Base-by-base conservation (phyloP, 2,888 invertebrate species). In the Pimpla rufipes region DNA sequence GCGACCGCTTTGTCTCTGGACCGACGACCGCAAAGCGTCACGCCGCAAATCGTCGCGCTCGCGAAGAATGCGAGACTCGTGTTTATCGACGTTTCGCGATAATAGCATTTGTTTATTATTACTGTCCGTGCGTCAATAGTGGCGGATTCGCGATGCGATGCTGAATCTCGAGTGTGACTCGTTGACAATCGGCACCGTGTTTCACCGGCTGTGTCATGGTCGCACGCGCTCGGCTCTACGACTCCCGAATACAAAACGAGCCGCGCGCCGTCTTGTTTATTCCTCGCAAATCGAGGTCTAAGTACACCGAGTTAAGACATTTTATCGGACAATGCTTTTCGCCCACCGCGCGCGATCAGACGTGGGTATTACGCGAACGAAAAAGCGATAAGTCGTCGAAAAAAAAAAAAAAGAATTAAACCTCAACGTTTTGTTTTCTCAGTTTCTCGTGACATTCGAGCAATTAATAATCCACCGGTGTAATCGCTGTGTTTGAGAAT, bases 201-300 rank as follows among this genome's bases (percentile, higher is more conserved):
- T 84, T 80, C 77, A 84, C 42, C 66, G 83, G 75, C 66, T 83
- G 85, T 89, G 89, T 88, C 89, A 88, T 79, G 88, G 88, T 82
- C 87, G 77, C 81, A 85, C 85, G 84, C 81, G 82, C 68, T 77
- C 74, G 73, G 82, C 79, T 59, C 18, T 76, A 74, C 85, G 81
- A 59, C 79, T 21, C 42, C 75, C 70, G 88, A 88, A 89, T 89
- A 88, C 85, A 86, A n/a, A 88, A 89, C 85, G 82, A 87, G 57
- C 68, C 80, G 18, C 62, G 76, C 81, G 57, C 52, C 10, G 52
- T 42, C 57, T 42, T 57, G 29, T 35, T 50, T 21, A 37, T 59
- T 59, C 59, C 16, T 45, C 21, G 23, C 6, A 74, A 59, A 74
- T 45, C 59, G 74, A 55, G 70, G 52, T 18, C 29, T n/a, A 11